phyloP scores from a whole-genome alignment of 2,888 invertebrate genomes.

The Sphaerophoria taeniata region DNA sequence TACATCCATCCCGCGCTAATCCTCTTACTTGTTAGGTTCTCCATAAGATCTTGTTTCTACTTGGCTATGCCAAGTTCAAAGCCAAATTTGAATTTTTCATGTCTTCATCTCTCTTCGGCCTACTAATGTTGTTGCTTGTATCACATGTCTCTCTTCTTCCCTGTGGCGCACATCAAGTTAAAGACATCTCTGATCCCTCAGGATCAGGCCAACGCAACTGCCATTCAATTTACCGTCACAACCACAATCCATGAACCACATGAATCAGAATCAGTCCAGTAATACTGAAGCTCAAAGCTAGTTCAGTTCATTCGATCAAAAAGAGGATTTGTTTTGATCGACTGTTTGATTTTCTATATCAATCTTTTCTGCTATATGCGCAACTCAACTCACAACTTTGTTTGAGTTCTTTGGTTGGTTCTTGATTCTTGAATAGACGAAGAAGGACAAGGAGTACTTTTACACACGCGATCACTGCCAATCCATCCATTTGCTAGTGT shows the following conservation, averaged over 20 bases:
- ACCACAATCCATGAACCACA: not conserved
- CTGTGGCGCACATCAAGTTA: constrained; percentile 19
- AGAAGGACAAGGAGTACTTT: not conserved
- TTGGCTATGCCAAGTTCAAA: constrained; percentile 53
- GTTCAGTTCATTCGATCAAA: constrained; percentile 47
- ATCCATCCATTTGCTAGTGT: constrained; percentile 15
- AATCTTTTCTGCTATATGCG: constrained; percentile 34
- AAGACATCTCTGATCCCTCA: constrained; percentile 9
- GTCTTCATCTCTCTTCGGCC: constrained; percentile 29
- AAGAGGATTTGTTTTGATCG: constrained; percentile 67
- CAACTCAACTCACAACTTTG: not conserved
- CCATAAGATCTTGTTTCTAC: not conserved
- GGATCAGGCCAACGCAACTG: constrained; percentile 23
- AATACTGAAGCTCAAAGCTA: not conserved
- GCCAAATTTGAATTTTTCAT: constrained; percentile 64
- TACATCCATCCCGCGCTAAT: constrained; percentile 32
- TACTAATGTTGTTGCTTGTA: not conserved
- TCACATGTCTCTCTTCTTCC: not conserved
- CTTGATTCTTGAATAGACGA: not conserved
- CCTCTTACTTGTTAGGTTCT: constrained; percentile 48
- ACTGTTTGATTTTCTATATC: constrained; percentile 70
- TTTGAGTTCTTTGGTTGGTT: not conserved
- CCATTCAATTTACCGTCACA: constrained; percentile 4
- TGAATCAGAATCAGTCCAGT: constrained; percentile 46
- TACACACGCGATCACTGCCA: constrained; percentile 13